Conservation (phyloP, 1,140 invertebrate species). For the Trialeurodes vaporariorum region DNA sequence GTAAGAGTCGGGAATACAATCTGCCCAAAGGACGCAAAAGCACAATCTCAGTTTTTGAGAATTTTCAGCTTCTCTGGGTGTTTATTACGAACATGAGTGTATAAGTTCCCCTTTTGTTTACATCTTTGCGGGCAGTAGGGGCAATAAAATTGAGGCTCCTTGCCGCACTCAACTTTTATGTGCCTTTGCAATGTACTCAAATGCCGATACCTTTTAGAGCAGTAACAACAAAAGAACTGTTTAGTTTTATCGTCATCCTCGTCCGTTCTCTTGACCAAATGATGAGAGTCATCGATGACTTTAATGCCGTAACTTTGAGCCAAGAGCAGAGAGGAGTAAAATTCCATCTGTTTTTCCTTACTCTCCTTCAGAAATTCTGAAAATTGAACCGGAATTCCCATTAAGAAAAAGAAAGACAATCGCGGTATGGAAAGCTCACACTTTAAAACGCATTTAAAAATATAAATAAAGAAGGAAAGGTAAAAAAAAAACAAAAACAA, state of each 20-base stretch:
- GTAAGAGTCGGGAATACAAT: too few species aligned
- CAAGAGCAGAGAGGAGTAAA: not conserved
- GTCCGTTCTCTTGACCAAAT: not conserved
- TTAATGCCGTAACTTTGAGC: not conserved
- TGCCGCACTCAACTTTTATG: slow-evolving; percentile 34
- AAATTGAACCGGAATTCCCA: too few species aligned
- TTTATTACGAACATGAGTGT: slow-evolving; percentile 26
- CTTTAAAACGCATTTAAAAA: too few species aligned
- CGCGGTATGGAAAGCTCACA: too few species aligned
- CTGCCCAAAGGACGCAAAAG: too few species aligned
- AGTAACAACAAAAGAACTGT: slow-evolving; percentile 19
- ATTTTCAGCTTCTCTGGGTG: not conserved
- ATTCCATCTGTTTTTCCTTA: not conserved
- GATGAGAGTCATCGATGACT: not conserved
- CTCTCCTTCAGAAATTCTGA: not conserved
- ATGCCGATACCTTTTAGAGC: slow-evolving; percentile 22
- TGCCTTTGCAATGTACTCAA: slow-evolving; percentile 21
- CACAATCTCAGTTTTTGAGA: not conserved
- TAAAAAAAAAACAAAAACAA: too few species aligned
- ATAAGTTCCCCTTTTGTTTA: slow-evolving; percentile 27
- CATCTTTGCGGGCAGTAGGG: slow-evolving; percentile 41
- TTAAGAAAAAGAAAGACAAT: too few species aligned
- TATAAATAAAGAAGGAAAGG: too few species aligned
- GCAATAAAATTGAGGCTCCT: slow-evolving; percentile 42
- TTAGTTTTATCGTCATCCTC: not conserved